Evolutionary conservation across 2,888 invertebrate species (phyloP), one percentile per base, ranked within the genome.

Genomic region (Cyclophora albipunctata): DNA sequence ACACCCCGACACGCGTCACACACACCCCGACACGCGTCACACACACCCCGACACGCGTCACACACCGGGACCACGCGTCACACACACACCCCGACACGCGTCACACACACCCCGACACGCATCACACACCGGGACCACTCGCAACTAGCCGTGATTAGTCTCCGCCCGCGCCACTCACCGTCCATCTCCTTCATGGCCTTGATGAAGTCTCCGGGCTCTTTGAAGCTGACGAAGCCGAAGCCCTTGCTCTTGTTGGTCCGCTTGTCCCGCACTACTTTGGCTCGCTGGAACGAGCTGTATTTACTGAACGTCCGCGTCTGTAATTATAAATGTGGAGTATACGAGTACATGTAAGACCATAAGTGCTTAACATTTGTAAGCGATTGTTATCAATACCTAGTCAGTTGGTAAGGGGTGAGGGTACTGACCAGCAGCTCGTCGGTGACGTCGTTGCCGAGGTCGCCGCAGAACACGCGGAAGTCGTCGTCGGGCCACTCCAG

Each of bases 161-260:
- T 20, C 20, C 20, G 20, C 20, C 20, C 37, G 5, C 37, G 4
- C 37, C 37, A 7, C n/a, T 92, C 75, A 96, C 97, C 99, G 80
- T 99, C 99, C 96, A 99, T 98, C 90, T 99, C 99, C 73, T 98
- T 96, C 95, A 99, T 99, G 5, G 99, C 99, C 67, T 95, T 94
- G 49, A 98, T 98, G 74, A 99, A 99, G 81, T 99, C 99, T 40
- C 95, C 94, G 0, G 98, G 98, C 80, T 99, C 98, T 69, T 96
- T 97, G 79, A 99, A 99, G 71, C 98, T 98, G 59, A 99, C 97
- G 81, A 99, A 99, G 0, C 99, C 99, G 78, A 98, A 99, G 1
- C 99, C 99, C 88, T 98, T 98, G 58, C 98, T 98, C 81, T 99
- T 99, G 74, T 98, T 98, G 0, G 98, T 97, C 41, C 98, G 90